Percentiles rank a stretch among this genome's conserved stretches.
These are phyloP conservation scores for Ferdinandea cuprea DNA, from an alignment of 2,888 invertebrate species.

Conservation along the genomic window DNA sequence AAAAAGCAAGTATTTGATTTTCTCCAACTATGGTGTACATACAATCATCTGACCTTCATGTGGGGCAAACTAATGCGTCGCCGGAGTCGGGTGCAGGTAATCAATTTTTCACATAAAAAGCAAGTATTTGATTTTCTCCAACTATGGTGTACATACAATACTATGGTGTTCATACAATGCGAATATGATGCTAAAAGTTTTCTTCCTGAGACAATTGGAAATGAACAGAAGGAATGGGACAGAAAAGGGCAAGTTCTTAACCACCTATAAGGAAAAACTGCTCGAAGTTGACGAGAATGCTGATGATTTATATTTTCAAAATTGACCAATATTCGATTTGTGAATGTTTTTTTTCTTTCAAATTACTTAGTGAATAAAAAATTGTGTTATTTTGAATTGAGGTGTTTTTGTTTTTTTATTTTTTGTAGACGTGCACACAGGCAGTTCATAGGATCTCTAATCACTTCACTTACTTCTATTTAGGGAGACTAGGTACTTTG, in stretches of 20 bases:
- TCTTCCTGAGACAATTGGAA: conserved; percentile 38
- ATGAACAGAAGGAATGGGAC: conserved; percentile 70
- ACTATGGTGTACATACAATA: conserved; percentile 84
- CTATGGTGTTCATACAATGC: conserved; percentile 83
- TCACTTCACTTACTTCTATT: too few relatives aligned
- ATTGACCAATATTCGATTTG: conserved; percentile 62
- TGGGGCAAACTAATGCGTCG: conserved; percentile 91
- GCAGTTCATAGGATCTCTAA: too few relatives aligned
- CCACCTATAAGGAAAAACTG: conserved; percentile 76
- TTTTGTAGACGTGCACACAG: too few relatives aligned
- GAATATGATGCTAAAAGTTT: conserved; percentile 74
- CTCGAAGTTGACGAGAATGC: conserved; percentile 20
- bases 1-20: conserved; percentile 89
- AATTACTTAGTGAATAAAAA: not conserved
- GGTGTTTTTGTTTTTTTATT: too few relatives aligned
- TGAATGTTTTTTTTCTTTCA: too few relatives aligned
- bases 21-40: conserved; percentile 85
- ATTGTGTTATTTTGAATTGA: too few relatives aligned
- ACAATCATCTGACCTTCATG: conserved; percentile 92
- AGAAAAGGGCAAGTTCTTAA: conserved; percentile 77
- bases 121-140: conserved; percentile 89
- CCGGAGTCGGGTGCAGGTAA: conserved; percentile 90
- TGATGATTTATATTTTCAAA: conserved; percentile 68
- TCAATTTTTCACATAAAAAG: conserved; percentile 88
- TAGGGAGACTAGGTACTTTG: too few relatives aligned